A percentile compares a stretch with the other conserved stretches of the same genome.
phyloP scores from a whole-genome alignment of 2,888 invertebrate species.

The Tupiocoris notatus region DNA sequence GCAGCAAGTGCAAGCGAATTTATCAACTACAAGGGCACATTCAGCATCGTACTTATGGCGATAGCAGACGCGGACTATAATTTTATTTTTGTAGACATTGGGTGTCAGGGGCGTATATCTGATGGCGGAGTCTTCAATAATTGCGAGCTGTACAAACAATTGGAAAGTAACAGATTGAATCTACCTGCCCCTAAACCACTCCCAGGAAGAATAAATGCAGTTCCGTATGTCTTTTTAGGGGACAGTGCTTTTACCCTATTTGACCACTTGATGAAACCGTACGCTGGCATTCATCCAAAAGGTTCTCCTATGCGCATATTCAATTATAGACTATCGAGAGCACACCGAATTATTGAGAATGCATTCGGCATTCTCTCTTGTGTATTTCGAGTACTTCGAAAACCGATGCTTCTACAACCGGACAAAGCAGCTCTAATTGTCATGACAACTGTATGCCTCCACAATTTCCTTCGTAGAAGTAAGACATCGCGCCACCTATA shows the following conservation, averaged over 20 bases:
- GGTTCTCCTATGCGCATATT: conserved; percentile 46
- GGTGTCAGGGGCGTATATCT: conserved; percentile 50
- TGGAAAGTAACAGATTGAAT: conserved; percentile 36
- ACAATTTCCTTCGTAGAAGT: conserved; percentile 48
- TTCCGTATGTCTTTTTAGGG: conserved; percentile 47
- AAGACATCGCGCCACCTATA: conserved; percentile 1
- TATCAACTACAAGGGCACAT: conserved; percentile 24
- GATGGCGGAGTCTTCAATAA: conserved; percentile 49
- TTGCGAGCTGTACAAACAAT: conserved; percentile 34
- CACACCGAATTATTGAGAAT: conserved; percentile 49
- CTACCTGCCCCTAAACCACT: conserved; percentile 37
- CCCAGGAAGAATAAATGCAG: conserved; percentile 29
- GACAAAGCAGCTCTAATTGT: conserved; percentile 48
- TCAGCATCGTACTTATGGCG: conserved; percentile 48
- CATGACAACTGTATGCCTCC: conserved; percentile 48
- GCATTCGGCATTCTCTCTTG: conserved; percentile 48
- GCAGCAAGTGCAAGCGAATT: conserved; percentile 5
- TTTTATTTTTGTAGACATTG: conserved; percentile 51
- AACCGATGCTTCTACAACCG: conserved; percentile 46
- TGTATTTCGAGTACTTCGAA: conserved; percentile 48
- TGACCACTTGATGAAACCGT: conserved; percentile 47
- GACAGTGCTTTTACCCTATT: conserved; percentile 50
- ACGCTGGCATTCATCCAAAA: conserved; percentile 31
- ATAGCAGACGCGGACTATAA: conserved; percentile 50
- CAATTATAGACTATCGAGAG: too few relatives aligned